A percentile compares a stretch with the other conserved stretches of the same genome.
Evolutionary conservation across 2,888 invertebrate genomes (phyloP).

Genomic region (Deilephila elpenor): DNA sequence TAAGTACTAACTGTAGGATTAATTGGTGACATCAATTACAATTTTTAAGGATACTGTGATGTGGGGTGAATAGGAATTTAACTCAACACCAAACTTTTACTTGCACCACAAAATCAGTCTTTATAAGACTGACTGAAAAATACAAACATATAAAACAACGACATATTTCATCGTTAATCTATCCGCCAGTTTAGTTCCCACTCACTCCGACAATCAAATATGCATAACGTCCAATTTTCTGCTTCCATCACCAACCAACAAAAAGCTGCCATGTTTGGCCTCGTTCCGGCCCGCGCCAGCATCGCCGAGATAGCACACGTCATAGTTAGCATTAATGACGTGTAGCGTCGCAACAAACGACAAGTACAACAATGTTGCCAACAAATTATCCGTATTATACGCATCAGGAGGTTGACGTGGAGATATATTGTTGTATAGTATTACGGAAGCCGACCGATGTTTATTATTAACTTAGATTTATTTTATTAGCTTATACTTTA

Average conservation of each 20-base stretch:
- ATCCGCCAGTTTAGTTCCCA: too few relatives aligned
- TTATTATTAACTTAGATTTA: not conserved
- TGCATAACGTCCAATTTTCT: not conserved
- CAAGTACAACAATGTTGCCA: not conserved
- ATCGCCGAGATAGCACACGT: constrained; percentile 2
- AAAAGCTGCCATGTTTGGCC: not conserved
- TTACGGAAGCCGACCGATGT: not conserved
- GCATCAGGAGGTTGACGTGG: not conserved
- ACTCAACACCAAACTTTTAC: too few relatives aligned
- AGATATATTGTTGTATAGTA: not conserved
- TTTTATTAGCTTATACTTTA: too few relatives aligned
- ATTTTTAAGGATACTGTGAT: too few relatives aligned
- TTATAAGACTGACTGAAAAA: too few relatives aligned
- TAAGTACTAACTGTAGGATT: too few relatives aligned
- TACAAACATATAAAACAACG: too few relatives aligned
- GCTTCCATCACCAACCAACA: not conserved
- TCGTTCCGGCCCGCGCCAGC: not conserved
- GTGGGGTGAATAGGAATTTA: too few relatives aligned
- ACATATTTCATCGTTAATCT: too few relatives aligned
- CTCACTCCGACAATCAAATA: too few relatives aligned
- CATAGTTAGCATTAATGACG: constrained; percentile 9
- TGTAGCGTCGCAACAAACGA: not conserved
- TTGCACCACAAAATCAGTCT: too few relatives aligned
- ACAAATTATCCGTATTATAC: constrained; percentile 2
- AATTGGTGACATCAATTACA: too few relatives aligned